Percentiles rank a stretch among this genome's conserved stretches.
Evolutionary conservation across 2,113 vertebrate genomes (phyloP).

Genomic region (Rhynchomys soricoides): DNA sequence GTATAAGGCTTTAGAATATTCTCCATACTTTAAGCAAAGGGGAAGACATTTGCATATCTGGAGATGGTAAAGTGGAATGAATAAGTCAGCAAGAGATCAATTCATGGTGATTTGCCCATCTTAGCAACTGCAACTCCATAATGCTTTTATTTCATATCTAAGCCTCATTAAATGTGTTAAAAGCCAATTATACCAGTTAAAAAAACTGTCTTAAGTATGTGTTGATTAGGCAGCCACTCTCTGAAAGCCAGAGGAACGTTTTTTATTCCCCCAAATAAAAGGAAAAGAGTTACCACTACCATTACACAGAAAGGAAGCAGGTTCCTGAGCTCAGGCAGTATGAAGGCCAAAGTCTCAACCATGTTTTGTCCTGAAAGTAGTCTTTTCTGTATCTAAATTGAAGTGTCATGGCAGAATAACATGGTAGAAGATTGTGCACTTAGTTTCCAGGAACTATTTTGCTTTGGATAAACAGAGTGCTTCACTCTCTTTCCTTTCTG

Average conservation of each 20-base stretch:
- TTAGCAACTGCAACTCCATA: not conserved
- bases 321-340: constrained; percentile 52
- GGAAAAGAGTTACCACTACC: not conserved
- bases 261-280: not conserved
- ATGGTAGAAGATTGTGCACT: constrained; percentile 55
- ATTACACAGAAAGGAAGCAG: not conserved
- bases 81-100: not conserved
- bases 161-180: not conserved
- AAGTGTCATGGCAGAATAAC: constrained; percentile 54
- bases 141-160: constrained; percentile 33
- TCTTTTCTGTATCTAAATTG: constrained; percentile 35
- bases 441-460: constrained; percentile 58
- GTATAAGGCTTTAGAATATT: not conserved
- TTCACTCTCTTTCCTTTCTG: constrained; percentile 52
- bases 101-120: not conserved
- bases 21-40: not conserved
- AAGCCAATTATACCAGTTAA: not conserved
- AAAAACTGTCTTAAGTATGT: not conserved
- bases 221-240: not conserved
- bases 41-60: not conserved
- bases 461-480: constrained; percentile 54
- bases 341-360: constrained; percentile 60
- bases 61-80: not conserved
- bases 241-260: not conserved
- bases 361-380: constrained; percentile 54